Percentiles rank a stretch among this genome's conserved stretches.
These are phyloP conservation scores for Margarornis squamiger DNA, from an alignment of 2,797 vertebrate genomes.

Conservation along the genomic window DNA sequence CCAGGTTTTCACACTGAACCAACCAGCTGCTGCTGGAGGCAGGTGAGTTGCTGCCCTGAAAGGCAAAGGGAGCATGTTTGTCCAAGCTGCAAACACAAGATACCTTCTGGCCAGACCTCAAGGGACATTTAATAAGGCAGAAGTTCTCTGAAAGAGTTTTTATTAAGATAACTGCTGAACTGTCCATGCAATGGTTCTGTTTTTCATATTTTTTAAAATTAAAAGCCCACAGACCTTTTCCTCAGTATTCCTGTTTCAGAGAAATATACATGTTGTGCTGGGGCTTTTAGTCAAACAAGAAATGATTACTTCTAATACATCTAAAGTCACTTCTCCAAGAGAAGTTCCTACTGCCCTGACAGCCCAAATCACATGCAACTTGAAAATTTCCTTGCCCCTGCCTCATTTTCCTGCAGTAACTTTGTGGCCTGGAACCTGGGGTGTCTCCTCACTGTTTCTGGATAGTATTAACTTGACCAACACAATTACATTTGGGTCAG, in stretches of 20 bases:
- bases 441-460: neutral
- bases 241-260: neutral
- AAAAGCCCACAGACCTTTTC: neutral
- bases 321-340: neutral
- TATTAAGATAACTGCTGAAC: neutral
- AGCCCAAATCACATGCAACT: neutral
- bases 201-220: neutral
- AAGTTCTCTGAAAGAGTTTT: neutral
- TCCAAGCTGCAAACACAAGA: neutral
- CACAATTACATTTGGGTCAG: neutral
- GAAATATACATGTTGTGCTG: accelerated
- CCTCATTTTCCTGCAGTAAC: neutral
- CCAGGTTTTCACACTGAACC: neutral
- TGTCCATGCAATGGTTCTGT: neutral
- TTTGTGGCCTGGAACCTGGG: neutral
- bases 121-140: neutral
- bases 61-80: neutral
- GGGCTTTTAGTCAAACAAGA: neutral
- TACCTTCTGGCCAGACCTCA: neutral
- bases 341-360: neutral
- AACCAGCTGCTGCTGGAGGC: neutral
- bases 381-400: neutral
- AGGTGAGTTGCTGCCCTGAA: neutral
- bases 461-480: neutral
- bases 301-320: neutral